Percentiles rank a stretch among this genome's conserved stretches.
phyloP scores from a whole-genome alignment of 1,140 invertebrate genomes.

The Drosophila biarmipes region DNA sequence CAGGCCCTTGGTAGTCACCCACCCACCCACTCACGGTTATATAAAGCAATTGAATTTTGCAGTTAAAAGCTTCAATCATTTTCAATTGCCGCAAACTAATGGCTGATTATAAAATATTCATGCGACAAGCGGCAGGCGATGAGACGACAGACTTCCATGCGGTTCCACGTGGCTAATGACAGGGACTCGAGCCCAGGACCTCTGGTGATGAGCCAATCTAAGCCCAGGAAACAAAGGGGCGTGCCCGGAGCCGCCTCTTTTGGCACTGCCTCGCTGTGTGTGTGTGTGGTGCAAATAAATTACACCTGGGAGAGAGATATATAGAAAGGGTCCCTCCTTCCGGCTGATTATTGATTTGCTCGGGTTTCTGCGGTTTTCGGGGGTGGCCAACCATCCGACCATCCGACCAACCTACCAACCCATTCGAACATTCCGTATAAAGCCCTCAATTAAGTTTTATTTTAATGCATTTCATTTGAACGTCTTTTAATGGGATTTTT shows the following conservation, averaged over 20 bases:
- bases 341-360: slow-evolving; percentile 73
- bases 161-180: slow-evolving; percentile 47
- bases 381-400: background rate
- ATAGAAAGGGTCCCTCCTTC: slow-evolving; percentile 27
- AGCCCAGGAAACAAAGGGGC: slow-evolving; percentile 44
- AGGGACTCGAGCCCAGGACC: slow-evolving; percentile 15
- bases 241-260: slow-evolving; percentile 29
- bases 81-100: slow-evolving; percentile 82
- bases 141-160: slow-evolving; percentile 36
- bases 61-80: slow-evolving; percentile 83
- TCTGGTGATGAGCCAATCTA: slow-evolving; percentile 64
- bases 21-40: slow-evolving; percentile 11
- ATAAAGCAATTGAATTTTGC: slow-evolving; percentile 80
- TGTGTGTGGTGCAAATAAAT: slow-evolving; percentile 55
- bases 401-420: background rate
- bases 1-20: background rate
- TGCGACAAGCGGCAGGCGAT: slow-evolving; percentile 65
- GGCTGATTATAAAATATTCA: slow-evolving; percentile 82
- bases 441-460: slow-evolving; percentile 81
- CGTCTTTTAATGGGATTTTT: slow-evolving; percentile 80
- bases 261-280: slow-evolving; percentile 5
- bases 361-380: slow-evolving; percentile 51
- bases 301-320: slow-evolving; percentile 45
- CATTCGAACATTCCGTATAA: slow-evolving; percentile 49
- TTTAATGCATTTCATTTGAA: slow-evolving; percentile 81